Percentiles rank a stretch among this genome's conserved stretches.
phyloP scores from a whole-genome alignment of 2,113 vertebrate species.

The Cephalopholis sonnerati region DNA sequence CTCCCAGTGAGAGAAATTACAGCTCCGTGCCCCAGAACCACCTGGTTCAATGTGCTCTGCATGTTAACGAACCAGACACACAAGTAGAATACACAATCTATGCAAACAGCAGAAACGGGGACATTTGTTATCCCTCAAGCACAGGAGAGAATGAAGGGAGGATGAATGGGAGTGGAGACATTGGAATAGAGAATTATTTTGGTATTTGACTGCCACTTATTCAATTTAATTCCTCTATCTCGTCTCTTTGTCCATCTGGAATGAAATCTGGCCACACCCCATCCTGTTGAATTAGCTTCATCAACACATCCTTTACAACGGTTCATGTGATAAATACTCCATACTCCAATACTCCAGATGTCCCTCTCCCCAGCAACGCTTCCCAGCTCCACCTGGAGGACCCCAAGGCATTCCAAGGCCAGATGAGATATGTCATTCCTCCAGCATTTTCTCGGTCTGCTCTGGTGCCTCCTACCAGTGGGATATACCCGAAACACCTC shows the following conservation, averaged over 20 bases:
- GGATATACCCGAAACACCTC: no score
- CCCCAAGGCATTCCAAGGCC: no score
- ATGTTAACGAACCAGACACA: constrained; percentile 65
- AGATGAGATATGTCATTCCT: no score
- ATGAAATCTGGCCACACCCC: constrained; percentile 14
- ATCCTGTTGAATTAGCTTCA: constrained; percentile 32
- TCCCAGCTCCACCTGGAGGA: no score
- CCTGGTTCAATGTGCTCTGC: constrained; percentile 68
- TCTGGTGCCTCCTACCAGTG: no score
- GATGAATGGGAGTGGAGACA: constrained; percentile 23
- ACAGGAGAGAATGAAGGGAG: background rate
- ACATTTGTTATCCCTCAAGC: constrained; percentile 37
- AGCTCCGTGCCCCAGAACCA: constrained; percentile 56
- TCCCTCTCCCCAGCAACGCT: no score
- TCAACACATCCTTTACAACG: no score
- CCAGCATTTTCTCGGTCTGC: no score
- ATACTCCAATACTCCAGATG: no score
- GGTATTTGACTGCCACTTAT: constrained; percentile 23
- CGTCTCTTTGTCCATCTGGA: constrained; percentile 25
- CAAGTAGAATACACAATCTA: constrained; percentile 68
- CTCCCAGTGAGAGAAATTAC: constrained; percentile 63
- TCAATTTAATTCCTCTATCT: background rate
- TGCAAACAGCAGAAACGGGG: constrained; percentile 31
- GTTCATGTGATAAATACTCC: no score
- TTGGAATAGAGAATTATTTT: constrained; percentile 26